Evolutionary conservation across 2,888 invertebrate genomes (phyloP).

Genomic region (Andrena flavipes): DNA sequence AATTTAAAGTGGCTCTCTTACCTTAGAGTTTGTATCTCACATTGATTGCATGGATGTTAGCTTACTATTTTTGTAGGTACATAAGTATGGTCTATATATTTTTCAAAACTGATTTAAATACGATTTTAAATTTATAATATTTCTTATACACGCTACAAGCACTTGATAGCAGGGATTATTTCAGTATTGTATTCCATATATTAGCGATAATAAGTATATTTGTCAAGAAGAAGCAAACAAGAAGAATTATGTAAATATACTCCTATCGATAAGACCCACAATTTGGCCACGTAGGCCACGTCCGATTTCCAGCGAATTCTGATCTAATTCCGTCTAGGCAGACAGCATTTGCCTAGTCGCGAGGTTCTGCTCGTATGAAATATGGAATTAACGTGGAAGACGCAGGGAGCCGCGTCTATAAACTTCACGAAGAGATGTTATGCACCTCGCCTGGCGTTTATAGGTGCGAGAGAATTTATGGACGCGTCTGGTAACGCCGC

Average conservation of each 20-base stretch:
- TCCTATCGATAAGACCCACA: not conserved
- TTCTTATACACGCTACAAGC: no score
- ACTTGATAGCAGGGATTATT: not conserved
- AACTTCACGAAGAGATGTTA: slow-evolving; percentile 22
- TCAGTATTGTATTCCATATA: not conserved
- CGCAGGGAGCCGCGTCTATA: slow-evolving; percentile 12
- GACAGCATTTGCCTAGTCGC: slow-evolving; percentile 35
- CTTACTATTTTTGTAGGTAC: no score
- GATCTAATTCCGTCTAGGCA: slow-evolving; percentile 55
- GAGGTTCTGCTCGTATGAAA: slow-evolving; percentile 30
- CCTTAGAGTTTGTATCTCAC: no score
- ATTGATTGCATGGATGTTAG: no score
- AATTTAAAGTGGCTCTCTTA: no score
- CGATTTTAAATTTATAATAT: no score
- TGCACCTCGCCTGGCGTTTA: slow-evolving; percentile 24
- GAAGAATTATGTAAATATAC: not conserved
- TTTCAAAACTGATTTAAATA: no score
- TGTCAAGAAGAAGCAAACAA: not conserved
- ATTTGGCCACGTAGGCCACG: slow-evolving; percentile 12
- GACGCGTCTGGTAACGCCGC: slow-evolving; percentile 49
- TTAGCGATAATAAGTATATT: not conserved
- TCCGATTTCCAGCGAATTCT: slow-evolving; percentile 40
- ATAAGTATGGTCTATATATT: no score
- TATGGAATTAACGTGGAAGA: slow-evolving; percentile 23
- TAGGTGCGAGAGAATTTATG: slow-evolving; percentile 47